Conservation (phyloP, 2,113 vertebrate genomes). For the human region DNA sequence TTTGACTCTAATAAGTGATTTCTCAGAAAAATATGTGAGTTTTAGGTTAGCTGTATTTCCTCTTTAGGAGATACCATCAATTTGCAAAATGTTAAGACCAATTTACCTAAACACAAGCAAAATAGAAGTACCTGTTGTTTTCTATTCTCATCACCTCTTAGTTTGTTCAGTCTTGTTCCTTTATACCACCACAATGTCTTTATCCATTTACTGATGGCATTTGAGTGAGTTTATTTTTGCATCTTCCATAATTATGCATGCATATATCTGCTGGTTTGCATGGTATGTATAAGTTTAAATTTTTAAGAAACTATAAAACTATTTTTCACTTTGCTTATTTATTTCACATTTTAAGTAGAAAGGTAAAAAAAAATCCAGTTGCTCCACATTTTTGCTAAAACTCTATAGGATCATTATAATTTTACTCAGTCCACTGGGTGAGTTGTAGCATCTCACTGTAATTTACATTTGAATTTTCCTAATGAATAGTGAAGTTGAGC, state of each 20-base stretch:
- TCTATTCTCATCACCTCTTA: not conserved
- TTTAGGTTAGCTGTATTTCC: not conserved
- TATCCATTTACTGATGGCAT: too few species aligned
- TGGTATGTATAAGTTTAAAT: not conserved
- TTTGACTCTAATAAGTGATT: not conserved
- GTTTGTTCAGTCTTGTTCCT: not conserved
- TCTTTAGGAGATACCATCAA: not conserved
- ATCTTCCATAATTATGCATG: not conserved
- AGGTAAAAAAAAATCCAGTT: not conserved
- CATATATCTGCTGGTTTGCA: not conserved
- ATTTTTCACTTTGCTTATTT: not conserved
- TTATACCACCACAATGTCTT: not conserved
- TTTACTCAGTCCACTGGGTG: not conserved
- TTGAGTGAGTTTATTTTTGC: not conserved
- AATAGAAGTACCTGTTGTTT: not conserved
- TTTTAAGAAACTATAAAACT: not conserved
- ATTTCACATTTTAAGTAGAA: not conserved
- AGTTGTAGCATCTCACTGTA: not conserved
- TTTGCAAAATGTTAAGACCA: not conserved
- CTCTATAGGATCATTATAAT: not conserved
- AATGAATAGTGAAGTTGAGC: not conserved
- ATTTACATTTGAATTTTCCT: not conserved
- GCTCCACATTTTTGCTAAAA: not conserved
- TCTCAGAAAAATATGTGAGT: not conserved
- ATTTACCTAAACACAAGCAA: not conserved